Evolutionary conservation across 2,797 vertebrate species (phyloP).

Genomic region (Sebastes minor): DNA sequence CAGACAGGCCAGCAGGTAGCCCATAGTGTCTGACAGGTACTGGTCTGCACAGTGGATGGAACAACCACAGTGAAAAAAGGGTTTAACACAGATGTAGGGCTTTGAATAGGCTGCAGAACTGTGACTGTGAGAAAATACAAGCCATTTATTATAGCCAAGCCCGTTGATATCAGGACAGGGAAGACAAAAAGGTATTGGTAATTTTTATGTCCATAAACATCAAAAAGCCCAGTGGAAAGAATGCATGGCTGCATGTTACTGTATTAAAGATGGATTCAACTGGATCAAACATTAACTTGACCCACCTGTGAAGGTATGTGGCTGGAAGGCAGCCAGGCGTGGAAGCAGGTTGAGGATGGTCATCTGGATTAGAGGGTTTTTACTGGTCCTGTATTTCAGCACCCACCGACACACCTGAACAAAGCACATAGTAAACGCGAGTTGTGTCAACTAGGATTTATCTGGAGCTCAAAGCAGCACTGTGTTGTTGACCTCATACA

Average conservation of each 20-base stretch:
- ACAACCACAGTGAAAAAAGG: background rate
- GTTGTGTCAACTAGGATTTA: background rate
- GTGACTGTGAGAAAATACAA: background rate
- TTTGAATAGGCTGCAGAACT: background rate
- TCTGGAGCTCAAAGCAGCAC: background rate
- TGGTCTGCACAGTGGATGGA: constrained; percentile 80
- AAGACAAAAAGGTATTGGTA: background rate
- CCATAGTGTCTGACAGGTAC: constrained; percentile 97
- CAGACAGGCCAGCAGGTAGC: constrained; percentile 92
- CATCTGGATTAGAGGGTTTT: constrained; percentile 98
- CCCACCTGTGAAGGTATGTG: constrained; percentile 93
- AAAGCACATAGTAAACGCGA: background rate
- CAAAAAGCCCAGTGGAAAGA: background rate
- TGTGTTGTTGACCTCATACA: background rate
- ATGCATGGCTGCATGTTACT: background rate
- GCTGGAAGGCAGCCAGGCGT: constrained; percentile 94
- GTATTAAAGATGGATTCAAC: background rate
- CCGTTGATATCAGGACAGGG: background rate
- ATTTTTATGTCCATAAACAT: background rate
- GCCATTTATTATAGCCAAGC: background rate
- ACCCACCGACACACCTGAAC: constrained; percentile 96
- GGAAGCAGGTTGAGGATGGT: constrained; percentile 95
- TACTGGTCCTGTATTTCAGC: constrained; percentile 94
- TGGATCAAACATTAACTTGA: background rate
- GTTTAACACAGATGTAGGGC: background rate